Percentiles rank a stretch among this genome's conserved stretches.
These are phyloP conservation scores for Phataginus tricuspis DNA, from an alignment of 2,797 vertebrate species.

Conservation along the genomic window DNA sequence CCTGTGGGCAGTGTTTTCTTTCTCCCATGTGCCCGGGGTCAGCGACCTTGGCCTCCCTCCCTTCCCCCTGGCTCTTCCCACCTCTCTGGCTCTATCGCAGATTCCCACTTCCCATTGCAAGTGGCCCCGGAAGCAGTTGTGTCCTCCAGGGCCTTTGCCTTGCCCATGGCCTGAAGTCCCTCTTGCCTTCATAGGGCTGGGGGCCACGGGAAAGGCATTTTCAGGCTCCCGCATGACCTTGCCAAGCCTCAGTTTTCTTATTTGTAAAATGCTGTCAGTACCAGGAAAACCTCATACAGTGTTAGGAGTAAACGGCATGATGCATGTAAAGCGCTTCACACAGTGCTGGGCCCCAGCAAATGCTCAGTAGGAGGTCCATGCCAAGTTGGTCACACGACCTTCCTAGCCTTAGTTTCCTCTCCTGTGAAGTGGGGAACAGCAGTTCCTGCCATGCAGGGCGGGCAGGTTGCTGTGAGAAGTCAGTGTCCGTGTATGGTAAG, in stretches of 20 bases:
- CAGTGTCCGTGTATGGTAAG: fast-evolving
- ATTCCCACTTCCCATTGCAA: background rate
- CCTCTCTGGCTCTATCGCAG: background rate
- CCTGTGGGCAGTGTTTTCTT: background rate
- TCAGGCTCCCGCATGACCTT: background rate
- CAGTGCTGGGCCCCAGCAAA: fast-evolving
- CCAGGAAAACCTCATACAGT: background rate
- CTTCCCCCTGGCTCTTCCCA: background rate
- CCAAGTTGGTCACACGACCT: fast-evolving
- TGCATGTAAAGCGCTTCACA: fast-evolving
- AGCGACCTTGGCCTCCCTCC: background rate
- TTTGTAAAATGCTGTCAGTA: background rate
- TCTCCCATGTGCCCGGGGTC: background rate
- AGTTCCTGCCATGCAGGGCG: fast-evolving
- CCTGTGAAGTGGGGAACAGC: background rate
- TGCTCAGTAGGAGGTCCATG: background rate
- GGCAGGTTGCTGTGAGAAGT: background rate
- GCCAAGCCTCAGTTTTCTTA: background rate
- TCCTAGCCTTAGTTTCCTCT: background rate
- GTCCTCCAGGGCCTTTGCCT: background rate
- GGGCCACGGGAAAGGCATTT: background rate
- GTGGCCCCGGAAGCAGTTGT: background rate
- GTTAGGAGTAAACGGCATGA: fast-evolving
- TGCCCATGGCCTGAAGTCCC: background rate
- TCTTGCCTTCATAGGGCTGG: background rate